These are phyloP conservation scores for Trachythela sp. DNA, from an alignment of 64 coral and sea anemone species.

Conservation along the genomic window DNA sequence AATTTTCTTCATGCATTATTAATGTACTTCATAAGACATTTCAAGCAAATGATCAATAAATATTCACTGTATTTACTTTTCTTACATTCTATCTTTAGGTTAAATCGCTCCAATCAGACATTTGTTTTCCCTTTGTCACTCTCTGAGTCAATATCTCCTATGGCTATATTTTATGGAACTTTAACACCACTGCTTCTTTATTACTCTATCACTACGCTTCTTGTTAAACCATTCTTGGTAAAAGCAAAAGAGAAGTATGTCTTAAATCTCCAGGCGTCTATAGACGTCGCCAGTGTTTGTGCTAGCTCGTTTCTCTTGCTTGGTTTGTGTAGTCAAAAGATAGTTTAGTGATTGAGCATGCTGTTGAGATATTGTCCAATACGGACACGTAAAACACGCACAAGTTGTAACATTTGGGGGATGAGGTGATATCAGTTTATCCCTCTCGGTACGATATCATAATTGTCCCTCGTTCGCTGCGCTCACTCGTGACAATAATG, in stretches of 20 bases:
- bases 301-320: no score
- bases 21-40: background rate
- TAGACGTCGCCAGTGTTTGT: background rate
- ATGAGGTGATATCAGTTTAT: no score
- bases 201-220: slow-evolving; percentile 59
- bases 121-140: slow-evolving; percentile 77
- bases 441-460: no score
- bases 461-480: no score
- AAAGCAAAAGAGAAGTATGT: slow-evolving; percentile 90
- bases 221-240: slow-evolving; percentile 80
- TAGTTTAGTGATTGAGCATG: no score
- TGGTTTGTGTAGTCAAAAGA: no score
- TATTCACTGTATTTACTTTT: no score
- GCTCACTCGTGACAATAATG: no score
- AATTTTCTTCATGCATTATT: background rate
- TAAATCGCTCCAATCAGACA: slow-evolving; percentile 71
- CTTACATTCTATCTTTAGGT: slow-evolving; percentile 50
- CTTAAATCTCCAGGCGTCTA: background rate
- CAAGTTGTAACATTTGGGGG: no score
- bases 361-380: no score
- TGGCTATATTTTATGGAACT: slow-evolving; percentile 89
- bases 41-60: background rate
- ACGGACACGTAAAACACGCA: no score
- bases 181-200: slow-evolving; percentile 57
- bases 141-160: slow-evolving; percentile 73